Conservation (phyloP, 2,113 vertebrate species). For the Eudyptes chrysolophus region DNA sequence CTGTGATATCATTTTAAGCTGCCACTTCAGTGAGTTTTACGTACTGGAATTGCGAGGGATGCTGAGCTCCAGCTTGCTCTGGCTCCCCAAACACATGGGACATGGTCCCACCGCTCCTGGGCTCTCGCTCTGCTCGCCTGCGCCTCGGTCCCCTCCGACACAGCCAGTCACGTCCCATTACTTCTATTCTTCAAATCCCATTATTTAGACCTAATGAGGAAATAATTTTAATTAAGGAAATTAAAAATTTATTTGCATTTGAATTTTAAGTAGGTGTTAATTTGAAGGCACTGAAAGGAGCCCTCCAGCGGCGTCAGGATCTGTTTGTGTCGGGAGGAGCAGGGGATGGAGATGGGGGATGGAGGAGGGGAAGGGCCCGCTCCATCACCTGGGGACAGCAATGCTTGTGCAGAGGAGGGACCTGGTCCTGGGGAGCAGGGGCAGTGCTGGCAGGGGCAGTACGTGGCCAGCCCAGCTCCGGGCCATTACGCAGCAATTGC, state of each 20-base stretch:
- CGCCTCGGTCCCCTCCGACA: rapidly evolving
- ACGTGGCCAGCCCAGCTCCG: neutral
- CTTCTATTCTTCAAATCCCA: neutral
- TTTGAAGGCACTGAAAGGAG: neutral
- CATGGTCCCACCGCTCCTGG: neutral
- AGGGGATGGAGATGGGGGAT: neutral
- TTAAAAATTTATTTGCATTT: conserved; percentile 22
- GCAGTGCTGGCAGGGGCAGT: neutral
- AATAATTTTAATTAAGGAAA: conserved; percentile 61
- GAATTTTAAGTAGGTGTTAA: conserved; percentile 49
- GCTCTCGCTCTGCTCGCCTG: neutral
- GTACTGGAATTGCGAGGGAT: neutral
- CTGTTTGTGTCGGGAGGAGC: neutral
- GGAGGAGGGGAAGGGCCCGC: neutral
- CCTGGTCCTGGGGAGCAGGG: neutral
- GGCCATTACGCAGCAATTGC: neutral
- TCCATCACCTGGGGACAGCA: neutral
- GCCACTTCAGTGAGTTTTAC: neutral
- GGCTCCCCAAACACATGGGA: rapidly evolving
- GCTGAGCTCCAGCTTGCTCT: neutral
- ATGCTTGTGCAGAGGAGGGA: neutral
- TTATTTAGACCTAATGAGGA: conserved; percentile 7
- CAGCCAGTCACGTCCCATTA: neutral
- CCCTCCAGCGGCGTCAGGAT: neutral
- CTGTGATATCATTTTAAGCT: neutral